These are phyloP conservation scores for Papilio glaucus DNA, from an alignment of 1,140 invertebrate species.

Conservation along the genomic window DNA sequence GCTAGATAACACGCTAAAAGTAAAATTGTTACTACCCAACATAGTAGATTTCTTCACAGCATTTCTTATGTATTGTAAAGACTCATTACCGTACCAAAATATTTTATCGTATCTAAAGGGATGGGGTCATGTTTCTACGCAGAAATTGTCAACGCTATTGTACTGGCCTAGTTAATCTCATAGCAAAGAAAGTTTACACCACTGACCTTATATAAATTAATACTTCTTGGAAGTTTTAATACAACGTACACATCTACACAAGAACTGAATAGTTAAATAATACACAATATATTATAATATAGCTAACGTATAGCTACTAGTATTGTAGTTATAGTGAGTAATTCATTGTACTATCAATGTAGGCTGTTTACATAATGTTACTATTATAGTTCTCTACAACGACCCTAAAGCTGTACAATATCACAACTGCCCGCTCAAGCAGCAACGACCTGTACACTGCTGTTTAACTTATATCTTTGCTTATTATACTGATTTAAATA, in stretches of 20 bases:
- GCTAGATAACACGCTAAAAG: neutral
- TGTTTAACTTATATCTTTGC: neutral
- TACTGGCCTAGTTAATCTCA: too few species aligned
- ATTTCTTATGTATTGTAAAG: neutral
- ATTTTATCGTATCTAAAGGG: too few species aligned
- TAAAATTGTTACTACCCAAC: neutral
- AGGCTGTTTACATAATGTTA: slow-evolving; percentile 30
- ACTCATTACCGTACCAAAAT: too few species aligned
- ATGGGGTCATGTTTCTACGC: too few species aligned
- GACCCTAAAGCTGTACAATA: slow-evolving; percentile 17
- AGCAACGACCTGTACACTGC: slow-evolving; percentile 8
- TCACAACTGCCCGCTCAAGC: neutral
- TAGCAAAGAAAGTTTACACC: too few species aligned
- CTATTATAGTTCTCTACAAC: neutral
- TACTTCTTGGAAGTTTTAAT: too few species aligned
- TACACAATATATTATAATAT: neutral
- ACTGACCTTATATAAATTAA: too few species aligned
- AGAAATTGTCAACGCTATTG: too few species aligned
- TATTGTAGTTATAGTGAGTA: neutral
- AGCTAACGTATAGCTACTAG: neutral
- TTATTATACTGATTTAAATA: neutral
- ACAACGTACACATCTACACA: too few species aligned
- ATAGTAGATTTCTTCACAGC: neutral
- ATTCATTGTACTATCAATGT: slow-evolving; percentile 23
- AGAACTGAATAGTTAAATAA: neutral